Evolutionary conservation across 2,113 vertebrate genomes (phyloP), one percentile per base, ranked within the genome.

Genomic region (Muntiacus reevesi): DNA sequence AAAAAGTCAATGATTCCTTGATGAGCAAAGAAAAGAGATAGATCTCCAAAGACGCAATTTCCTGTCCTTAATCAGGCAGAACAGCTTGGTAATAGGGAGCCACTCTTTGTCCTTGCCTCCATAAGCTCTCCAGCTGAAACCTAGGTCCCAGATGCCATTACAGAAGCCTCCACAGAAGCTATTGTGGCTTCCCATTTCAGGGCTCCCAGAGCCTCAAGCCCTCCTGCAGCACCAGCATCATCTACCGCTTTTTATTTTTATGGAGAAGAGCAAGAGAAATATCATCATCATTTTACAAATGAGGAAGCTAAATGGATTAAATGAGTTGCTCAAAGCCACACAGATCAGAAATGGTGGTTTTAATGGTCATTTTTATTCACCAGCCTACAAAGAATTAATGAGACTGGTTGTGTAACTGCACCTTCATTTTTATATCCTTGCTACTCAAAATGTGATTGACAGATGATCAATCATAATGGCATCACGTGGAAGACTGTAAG

Each of bases 221-320:
- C 43, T 47, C 43, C 28, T 47, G 25, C 43, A 47, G 76, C 43
- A 79, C 76, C 27, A 30, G 76, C 14, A 30, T 47, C 14, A 9
- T 79, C 27, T 30, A 9, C 43, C 2, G 30, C 11, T 30, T 79
- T 45, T 45, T 16, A 47, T 47, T 5, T 45, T 79, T 30, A 79
- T 47, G 43, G 76, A 79, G 43, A 79, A 5, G 27, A 76, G 40
- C 71, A 76, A 76, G 40, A 76, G 36, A 43, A 43, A 43, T 43
- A 94, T 64, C 62, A 57, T 93, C 62, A 84, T n/a, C 54, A 93
- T 76, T 89, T 96, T 89, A 81, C 28, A 89, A 95, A 94, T 90
- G 67, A 96, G 15, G 23, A 96, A 97, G 93, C 62, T 54, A 93
- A 87, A 71, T 93, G 10, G 17, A 28, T 74, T 86, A 79, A 74